phyloP scores from a whole-genome alignment of 1,140 invertebrate genomes.

The Heliconius congener region DNA sequence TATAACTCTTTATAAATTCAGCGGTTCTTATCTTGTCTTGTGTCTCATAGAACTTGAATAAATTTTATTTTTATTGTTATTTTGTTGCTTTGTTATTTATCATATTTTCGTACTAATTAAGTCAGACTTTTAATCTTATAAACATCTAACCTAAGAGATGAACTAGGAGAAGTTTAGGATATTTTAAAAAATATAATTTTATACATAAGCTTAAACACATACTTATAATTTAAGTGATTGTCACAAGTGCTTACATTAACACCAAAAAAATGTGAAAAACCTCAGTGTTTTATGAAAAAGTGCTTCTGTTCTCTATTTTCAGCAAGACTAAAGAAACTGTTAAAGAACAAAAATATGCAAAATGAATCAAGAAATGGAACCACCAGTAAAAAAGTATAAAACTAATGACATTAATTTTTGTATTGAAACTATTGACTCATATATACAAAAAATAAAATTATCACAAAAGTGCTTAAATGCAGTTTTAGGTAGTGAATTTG shows the following conservation, averaged over 20 bases:
- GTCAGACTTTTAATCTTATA: background rate
- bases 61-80: background rate
- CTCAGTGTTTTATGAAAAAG: slow-evolving; percentile 42
- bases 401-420: slow-evolving; percentile 29
- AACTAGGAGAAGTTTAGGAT: background rate
- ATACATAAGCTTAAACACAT: background rate
- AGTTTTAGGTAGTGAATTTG: slow-evolving; percentile 71
- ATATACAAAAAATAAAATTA: slow-evolving; percentile 46
- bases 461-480: slow-evolving; percentile 53
- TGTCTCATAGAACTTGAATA: background rate
- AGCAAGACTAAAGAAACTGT: slow-evolving; percentile 44
- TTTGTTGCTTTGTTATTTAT: background rate
- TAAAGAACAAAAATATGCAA: slow-evolving; percentile 15
- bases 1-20: slow-evolving; percentile 28
- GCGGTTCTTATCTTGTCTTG: slow-evolving; percentile 24
- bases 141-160: background rate
- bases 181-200: background rate
- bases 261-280: background rate
- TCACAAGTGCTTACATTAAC: background rate
- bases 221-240: background rate
- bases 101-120: background rate
- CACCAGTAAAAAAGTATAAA: slow-evolving; percentile 56
- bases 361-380: slow-evolving; percentile 47
- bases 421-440: slow-evolving; percentile 46
- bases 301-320: slow-evolving; percentile 67